A percentile compares a stretch with the other conserved stretches of the same genome.
Evolutionary conservation across 2,797 vertebrate genomes (phyloP).

Genomic region (Brachyalestes nurse): DNA sequence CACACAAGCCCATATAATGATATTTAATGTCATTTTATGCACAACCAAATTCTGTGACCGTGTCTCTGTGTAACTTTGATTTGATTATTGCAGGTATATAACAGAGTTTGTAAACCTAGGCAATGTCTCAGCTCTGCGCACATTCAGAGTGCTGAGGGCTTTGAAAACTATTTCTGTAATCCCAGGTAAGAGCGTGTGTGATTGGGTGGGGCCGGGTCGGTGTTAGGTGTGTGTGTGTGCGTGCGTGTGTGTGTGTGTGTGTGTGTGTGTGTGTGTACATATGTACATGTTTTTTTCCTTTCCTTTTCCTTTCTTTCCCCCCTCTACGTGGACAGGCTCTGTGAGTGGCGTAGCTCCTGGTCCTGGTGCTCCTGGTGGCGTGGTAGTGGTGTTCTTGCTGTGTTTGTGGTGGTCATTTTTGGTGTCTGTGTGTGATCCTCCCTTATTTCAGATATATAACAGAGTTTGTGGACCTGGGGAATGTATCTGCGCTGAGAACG

Average conservation of each 20-base stretch:
- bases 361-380: slow-evolving; percentile 71
- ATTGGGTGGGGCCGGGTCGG: slow-evolving; percentile 79
- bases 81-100: slow-evolving; percentile 99
- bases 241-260: slow-evolving; percentile 85
- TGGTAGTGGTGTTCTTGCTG: slow-evolving; percentile 81
- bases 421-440: slow-evolving; percentile 99
- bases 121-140: slow-evolving; percentile 99
- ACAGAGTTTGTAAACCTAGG: slow-evolving; percentile 99
- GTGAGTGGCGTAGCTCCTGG: slow-evolving; percentile 91
- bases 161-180: slow-evolving; percentile 99
- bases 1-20: not conserved
- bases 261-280: slow-evolving; percentile 17
- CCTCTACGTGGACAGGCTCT: slow-evolving; percentile 91
- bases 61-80: slow-evolving; percentile 92
- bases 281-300: slow-evolving; percentile 74
- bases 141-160: slow-evolving; percentile 99
- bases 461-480: slow-evolving; percentile 99
- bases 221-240: slow-evolving; percentile 80
- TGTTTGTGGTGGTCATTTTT: slow-evolving; percentile 94
- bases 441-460: slow-evolving; percentile 99
- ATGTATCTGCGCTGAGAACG: slow-evolving; percentile 99
- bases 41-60: slow-evolving; percentile 60
- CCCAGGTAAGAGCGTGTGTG: slow-evolving; percentile 88
- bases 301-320: slow-evolving; percentile 75
- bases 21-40: slow-evolving; percentile 7